Percentiles rank a stretch among this genome's conserved stretches.
phyloP scores from a whole-genome alignment of 1,140 invertebrate species.

The Halotydeus destructor region DNA sequence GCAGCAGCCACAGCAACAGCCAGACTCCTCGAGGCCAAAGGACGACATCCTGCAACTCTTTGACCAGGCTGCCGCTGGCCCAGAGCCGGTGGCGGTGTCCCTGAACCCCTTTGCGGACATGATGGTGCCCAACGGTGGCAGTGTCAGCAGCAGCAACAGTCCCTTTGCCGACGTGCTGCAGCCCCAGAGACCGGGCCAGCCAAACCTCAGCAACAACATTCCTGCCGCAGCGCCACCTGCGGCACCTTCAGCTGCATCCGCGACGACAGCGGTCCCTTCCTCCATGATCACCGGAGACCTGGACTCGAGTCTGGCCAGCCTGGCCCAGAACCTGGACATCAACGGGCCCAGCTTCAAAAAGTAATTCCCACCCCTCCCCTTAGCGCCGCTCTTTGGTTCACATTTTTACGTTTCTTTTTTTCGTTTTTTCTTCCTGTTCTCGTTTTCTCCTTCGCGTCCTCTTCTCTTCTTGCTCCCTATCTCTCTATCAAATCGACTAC shows the following conservation, averaged over 20 bases:
- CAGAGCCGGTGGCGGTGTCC: background rate
- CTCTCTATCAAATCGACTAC: too few species aligned
- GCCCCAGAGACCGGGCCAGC: background rate
- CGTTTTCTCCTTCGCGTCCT: too few species aligned
- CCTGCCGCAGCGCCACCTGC: slow-evolving; percentile 24
- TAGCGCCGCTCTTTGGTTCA: too few species aligned
- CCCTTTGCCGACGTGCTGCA: slow-evolving; percentile 6
- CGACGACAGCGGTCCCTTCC: slow-evolving; percentile 1
- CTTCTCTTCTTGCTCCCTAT: too few species aligned
- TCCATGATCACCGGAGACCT: slow-evolving; percentile 60
- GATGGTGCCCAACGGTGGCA: too few species aligned
- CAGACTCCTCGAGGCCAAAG: background rate
- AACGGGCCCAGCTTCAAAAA: too few species aligned
- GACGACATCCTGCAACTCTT: background rate
- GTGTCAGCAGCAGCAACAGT: too few species aligned
- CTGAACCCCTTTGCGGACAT: background rate
- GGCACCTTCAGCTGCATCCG: background rate
- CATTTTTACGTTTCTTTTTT: too few species aligned
- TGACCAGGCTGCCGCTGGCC: background rate
- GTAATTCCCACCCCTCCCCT: too few species aligned
- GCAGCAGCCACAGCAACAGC: background rate
- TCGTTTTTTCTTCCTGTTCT: too few species aligned
- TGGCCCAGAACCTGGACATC: slow-evolving; percentile 77
- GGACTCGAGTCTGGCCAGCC: slow-evolving; percentile 65
- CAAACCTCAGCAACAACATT: background rate